Evolutionary conservation across 1,140 invertebrate species (phyloP), one percentile per base, ranked within the genome.

Genomic region (Apis dorsata): DNA sequence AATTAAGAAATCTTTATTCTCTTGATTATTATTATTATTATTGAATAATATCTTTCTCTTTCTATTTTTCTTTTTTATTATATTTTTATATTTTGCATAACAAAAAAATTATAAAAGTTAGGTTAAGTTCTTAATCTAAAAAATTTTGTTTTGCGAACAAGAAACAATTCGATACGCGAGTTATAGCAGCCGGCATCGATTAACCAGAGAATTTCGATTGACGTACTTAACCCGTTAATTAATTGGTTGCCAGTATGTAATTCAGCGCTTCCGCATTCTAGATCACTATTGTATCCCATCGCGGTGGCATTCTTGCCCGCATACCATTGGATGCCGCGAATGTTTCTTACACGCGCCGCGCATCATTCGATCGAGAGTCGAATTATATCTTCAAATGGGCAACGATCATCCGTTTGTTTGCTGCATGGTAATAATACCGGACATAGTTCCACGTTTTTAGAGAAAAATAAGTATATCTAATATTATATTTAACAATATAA

Each of bases 261-360:
- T 83, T 83, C 76, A 71, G 15, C 76, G 81, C 81, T 83, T 83
- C 81, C 81, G 81, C 81, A 83, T 83, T 83, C 81, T 72, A 72
- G 81, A 83, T 79, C 76, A 83, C 80, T 73, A 82, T 82, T 82
- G 73, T 77, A 83, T 71, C 68, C 55, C 76, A 79, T 83, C 81
- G 53, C n/a, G 73, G 2, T n/a, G 34, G 72, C 62, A 76, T 82
- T 82, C 80, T 82, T 82, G 80, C 63, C 59, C 72, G 80, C 80
- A 75, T 77, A 75, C 80, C 74, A 53, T 60, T 49, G 80, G 65
- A 82, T 82, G 80, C 80, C 80, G 15, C 65, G 80, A 17, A 76
- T 82, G 74, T 82, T 82, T 77, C 80, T 82, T 82, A 77, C 74
- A 82, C 80, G 80, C 65, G 73, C 44, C 55, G n/a, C 65, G 65